Evolutionary conservation across 2,888 invertebrate species (phyloP).

Genomic region (Augochlorella aurata): DNA sequence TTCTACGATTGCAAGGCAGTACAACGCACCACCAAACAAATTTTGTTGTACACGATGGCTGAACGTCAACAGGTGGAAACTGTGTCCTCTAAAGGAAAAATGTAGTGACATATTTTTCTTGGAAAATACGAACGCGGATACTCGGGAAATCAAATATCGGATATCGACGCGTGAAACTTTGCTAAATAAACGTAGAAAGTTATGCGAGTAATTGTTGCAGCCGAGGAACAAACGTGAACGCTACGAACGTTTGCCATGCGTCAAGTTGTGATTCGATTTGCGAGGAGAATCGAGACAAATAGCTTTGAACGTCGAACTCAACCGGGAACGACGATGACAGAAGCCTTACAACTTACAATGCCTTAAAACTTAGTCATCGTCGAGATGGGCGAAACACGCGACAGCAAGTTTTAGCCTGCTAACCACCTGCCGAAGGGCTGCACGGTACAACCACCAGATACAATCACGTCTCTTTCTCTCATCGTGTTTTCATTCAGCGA

Average conservation of each 20-base stretch:
- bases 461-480: neutral
- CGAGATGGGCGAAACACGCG: constrained; percentile 19
- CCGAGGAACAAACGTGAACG: neutral
- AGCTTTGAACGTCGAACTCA: neutral
- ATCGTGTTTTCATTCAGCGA: neutral
- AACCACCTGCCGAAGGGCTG: constrained; percentile 22
- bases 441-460: constrained; percentile 17
- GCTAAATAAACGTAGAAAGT: too few relatives aligned
- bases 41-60: neutral
- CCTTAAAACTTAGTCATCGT: constrained; percentile 17
- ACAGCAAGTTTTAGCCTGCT: constrained; percentile 37
- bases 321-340: neutral
- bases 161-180: neutral
- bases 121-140: neutral
- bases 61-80: neutral
- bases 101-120: neutral
- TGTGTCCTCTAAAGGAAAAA: neutral
- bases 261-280: neutral
- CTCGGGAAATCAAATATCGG: neutral
- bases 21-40: neutral
- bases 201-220: neutral
- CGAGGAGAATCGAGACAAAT: neutral
- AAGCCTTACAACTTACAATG: neutral
- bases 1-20: neutral
- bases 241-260: too few relatives aligned